Evolutionary conservation across 2,888 invertebrate species (phyloP).

Genomic region (Biston betularia): DNA sequence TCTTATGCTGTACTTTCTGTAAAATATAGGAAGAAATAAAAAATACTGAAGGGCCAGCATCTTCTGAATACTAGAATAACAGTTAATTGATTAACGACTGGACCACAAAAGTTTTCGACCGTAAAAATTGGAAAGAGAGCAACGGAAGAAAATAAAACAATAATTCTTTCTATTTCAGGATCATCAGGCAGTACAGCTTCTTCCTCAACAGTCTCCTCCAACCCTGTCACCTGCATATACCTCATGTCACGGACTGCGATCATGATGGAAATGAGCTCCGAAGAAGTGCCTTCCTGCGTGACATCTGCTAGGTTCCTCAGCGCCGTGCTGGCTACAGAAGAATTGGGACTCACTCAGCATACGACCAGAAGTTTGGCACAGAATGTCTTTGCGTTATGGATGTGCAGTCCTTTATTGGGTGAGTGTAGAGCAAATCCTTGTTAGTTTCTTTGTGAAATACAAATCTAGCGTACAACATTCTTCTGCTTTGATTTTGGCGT

Average conservation of each 20-base stretch:
- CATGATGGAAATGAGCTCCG: conserved; percentile 91
- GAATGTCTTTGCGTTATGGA: conserved; percentile 97
- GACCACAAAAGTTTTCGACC: no score
- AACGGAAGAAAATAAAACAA: not conserved
- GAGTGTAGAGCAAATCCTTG: conserved; percentile 39
- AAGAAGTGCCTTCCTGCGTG: conserved; percentile 75
- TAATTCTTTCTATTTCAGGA: conserved; percentile 52
- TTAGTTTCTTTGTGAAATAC: not conserved
- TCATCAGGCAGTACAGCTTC: conserved; percentile 80
- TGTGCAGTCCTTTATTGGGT: conserved; percentile 96
- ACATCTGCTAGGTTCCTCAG: conserved; percentile 73
- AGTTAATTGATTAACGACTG: not conserved
- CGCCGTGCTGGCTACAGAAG: conserved; percentile 83
- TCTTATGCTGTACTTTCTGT: no score
- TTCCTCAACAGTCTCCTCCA: conserved; percentile 75
- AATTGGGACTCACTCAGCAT: conserved; percentile 91
- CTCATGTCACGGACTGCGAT: conserved; percentile 93
- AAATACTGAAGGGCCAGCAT: no score
- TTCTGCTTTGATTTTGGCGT: not conserved
- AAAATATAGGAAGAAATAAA: no score
- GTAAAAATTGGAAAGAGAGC: not conserved
- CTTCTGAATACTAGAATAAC: not conserved
- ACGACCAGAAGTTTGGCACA: conserved; percentile 91
- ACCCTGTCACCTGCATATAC: conserved; percentile 90
- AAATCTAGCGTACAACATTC: no score